Evolutionary conservation across 2,113 vertebrate genomes (phyloP).

Genomic region (Mus musculus): GRCm39 chr1:56464501-56465000

Average conservation of each 20-base stretch:
- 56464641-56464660: not conserved
- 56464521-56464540: not conserved
- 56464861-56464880: not conserved
- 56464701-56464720: not conserved
- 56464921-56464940: not conserved
- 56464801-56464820: not conserved
- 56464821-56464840: not conserved
- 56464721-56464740: not conserved
- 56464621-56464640: not conserved
- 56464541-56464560: rapidly evolving
- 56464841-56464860: not conserved
- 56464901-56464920: not conserved
- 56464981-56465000: not conserved
- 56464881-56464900: not conserved
- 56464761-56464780: not conserved
- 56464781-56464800: not conserved
- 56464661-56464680: not conserved
- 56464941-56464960: not conserved
- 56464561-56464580: not conserved
- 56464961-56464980: not conserved
- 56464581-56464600: not conserved
- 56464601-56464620: not conserved
- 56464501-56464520: not conserved
- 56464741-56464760: not conserved
- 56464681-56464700: not conserved